Evolutionary conservation across 2,113 vertebrate genomes (phyloP).

Genomic region (Catharus fuscescens): DNA sequence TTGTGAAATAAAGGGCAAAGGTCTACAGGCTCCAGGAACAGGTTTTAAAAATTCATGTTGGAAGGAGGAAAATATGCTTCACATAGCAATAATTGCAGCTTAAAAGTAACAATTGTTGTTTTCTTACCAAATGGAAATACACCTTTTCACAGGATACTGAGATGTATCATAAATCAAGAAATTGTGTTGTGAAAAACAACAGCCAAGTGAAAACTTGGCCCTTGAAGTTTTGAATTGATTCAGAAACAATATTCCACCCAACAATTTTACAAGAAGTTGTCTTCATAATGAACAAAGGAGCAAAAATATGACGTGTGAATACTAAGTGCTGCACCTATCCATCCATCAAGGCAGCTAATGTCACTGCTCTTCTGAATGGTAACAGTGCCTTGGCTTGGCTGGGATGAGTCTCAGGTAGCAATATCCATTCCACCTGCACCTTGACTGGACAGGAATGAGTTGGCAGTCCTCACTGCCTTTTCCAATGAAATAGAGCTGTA

Average conservation of each 20-base stretch:
- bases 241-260: background rate
- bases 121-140: background rate
- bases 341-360: background rate
- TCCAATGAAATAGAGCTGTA: background rate
- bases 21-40: background rate
- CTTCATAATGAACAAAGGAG: background rate
- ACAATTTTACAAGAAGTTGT: background rate
- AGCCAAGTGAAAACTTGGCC: background rate
- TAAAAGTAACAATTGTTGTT: background rate
- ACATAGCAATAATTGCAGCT: background rate
- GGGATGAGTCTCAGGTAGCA: background rate
- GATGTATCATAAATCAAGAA: background rate
- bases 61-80: background rate
- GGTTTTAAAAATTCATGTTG: background rate
- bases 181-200: background rate
- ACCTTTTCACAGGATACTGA: background rate
- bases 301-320: background rate
- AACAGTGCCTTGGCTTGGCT: background rate
- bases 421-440: no score
- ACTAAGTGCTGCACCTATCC: background rate
- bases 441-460: background rate
- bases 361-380: background rate
- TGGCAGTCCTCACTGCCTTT: background rate
- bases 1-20: background rate
- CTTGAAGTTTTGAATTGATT: background rate